phyloP scores from a whole-genome alignment of 2,888 invertebrate genomes.

The Sarcophaga variegata region DNA sequence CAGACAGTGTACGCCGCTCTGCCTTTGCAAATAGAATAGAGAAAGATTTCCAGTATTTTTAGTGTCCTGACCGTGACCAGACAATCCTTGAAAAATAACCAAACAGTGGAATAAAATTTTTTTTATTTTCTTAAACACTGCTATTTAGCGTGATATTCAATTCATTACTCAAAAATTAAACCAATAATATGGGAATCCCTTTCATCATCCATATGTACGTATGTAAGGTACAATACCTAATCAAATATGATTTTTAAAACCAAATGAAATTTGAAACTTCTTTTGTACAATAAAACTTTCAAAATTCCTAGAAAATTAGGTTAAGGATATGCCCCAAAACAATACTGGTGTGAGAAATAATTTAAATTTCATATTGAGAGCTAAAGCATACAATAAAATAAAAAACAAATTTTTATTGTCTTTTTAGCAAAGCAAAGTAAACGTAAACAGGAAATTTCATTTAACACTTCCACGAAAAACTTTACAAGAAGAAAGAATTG shows the following conservation, averaged over 20 bases:
- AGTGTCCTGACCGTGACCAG: no score
- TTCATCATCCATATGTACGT: no score
- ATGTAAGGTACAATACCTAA: no score
- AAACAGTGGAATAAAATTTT: no score
- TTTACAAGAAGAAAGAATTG: background rate
- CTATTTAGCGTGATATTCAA: no score
- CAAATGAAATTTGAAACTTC: conserved; percentile 43
- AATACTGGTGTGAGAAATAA: conserved; percentile 53
- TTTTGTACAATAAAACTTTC: background rate
- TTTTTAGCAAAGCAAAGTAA: background rate
- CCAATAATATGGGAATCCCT: no score
- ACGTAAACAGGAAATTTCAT: conserved; percentile 62
- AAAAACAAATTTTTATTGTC: conserved; percentile 11
- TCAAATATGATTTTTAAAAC: background rate
- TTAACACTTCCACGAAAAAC: conserved; percentile 64
- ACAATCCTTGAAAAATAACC: no score
- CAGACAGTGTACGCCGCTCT: no score
- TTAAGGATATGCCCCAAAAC: background rate
- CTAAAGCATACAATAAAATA: background rate
- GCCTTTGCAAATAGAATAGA: no score
- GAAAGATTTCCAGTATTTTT: no score
- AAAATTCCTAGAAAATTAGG: conserved; percentile 56
- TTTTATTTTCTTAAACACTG: no score
- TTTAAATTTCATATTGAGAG: background rate
- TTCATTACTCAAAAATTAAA: no score